These are phyloP conservation scores for Onychomys arenicola DNA, from an alignment of 2,797 vertebrate genomes.

Conservation along the genomic window DNA sequence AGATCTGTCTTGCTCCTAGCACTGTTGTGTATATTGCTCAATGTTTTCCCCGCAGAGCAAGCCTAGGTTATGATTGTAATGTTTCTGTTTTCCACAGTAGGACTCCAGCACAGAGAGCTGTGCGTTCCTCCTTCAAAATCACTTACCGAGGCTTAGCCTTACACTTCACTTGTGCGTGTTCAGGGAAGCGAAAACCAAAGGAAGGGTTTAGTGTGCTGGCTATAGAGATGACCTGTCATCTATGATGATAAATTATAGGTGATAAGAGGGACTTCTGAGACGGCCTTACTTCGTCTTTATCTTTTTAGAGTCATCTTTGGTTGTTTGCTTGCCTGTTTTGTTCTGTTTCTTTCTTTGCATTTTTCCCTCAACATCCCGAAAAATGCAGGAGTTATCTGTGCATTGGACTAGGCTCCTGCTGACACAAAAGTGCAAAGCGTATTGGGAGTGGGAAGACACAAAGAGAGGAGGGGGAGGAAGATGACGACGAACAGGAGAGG, in stretches of 20 bases:
- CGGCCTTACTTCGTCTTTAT: not conserved
- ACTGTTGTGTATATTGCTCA: not conserved
- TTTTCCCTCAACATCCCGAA: not conserved
- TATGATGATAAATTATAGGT: not conserved
- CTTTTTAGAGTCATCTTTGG: not conserved
- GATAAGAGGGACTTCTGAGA: not conserved
- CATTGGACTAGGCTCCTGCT: not conserved
- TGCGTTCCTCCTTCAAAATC: not conserved
- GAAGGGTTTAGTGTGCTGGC: not conserved
- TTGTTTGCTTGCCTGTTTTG: not conserved
- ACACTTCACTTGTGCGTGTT: not conserved
- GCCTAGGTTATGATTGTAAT: not conserved
- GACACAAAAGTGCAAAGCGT: not conserved
- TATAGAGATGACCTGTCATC: not conserved
- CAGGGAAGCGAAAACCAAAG: constrained; percentile 35
- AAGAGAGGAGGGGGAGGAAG: fast-evolving
- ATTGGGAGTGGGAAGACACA: not conserved
- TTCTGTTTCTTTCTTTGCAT: not conserved
- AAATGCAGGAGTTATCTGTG: not conserved
- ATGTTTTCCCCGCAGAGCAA: not conserved
- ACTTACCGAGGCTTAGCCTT: not conserved
- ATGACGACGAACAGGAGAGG: too few species aligned
- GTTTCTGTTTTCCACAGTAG: not conserved
- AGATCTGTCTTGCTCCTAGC: constrained; percentile 9
- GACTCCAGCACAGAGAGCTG: not conserved